These are phyloP conservation scores for Cyclura pinguis DNA, from an alignment of 2,797 vertebrate genomes.

Conservation along the genomic window DNA sequence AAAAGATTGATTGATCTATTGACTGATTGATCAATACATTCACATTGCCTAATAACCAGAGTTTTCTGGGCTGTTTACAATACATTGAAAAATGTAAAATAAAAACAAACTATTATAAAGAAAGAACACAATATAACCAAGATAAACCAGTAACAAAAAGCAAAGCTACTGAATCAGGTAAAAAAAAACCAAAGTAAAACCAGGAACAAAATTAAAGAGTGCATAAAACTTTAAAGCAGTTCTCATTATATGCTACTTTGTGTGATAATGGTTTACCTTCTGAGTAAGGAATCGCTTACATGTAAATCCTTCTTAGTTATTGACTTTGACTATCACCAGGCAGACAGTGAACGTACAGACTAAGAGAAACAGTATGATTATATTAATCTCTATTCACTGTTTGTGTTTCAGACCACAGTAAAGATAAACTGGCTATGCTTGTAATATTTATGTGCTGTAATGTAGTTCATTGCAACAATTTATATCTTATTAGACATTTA, in stretches of 20 bases:
- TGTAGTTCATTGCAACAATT: conserved; percentile 67
- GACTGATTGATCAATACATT: not conserved
- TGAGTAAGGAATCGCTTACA: conserved; percentile 18
- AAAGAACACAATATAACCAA: not conserved
- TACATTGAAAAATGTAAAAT: not conserved
- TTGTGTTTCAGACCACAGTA: conserved; percentile 51
- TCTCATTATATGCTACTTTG: not conserved
- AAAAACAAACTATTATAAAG: not conserved
- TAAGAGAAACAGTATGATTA: conserved; percentile 64
- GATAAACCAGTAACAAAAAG: not conserved
- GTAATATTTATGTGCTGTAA: conserved; percentile 72
- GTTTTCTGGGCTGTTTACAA: not conserved
- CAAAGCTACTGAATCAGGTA: not conserved
- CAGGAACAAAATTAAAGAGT: not conserved
- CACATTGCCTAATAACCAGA: not conserved
- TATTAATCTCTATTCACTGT: conserved; percentile 38
- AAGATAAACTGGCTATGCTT: conserved; percentile 60
- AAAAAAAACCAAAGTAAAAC: not conserved
- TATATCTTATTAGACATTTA: conserved; percentile 74
- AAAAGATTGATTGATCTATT: not conserved
- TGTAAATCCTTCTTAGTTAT: conserved; percentile 8
- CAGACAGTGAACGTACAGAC: conserved; percentile 31
- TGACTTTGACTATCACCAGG: not conserved
- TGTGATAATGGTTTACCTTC: conserved; percentile 31
- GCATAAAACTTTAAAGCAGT: not conserved